phyloP scores from a whole-genome alignment of 2,888 invertebrate species.

The Heliconius ismenius region DNA sequence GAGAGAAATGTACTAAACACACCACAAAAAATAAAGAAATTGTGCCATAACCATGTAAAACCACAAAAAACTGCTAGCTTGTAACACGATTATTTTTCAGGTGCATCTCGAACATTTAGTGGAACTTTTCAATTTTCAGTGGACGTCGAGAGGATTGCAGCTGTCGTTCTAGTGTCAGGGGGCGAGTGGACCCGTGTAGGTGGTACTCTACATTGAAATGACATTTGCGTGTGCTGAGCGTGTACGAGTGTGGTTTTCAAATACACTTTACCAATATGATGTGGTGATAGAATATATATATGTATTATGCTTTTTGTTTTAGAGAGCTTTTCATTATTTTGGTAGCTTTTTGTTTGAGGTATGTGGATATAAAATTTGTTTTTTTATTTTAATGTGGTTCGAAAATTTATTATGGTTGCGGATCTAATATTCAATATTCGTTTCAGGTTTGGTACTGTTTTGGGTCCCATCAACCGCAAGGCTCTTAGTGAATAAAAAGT shows the following conservation, averaged over 20 bases:
- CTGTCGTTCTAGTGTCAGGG: constrained; percentile 17
- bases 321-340: constrained; percentile 1
- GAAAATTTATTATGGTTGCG: neutral
- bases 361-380: neutral
- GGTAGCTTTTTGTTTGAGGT: neutral
- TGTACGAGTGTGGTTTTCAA: constrained; percentile 9
- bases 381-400: neutral
- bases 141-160: constrained; percentile 26
- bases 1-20: neutral
- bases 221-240: constrained; percentile 8
- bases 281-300: constrained; percentile 5
- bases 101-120: constrained; percentile 20
- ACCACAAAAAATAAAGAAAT: neutral
- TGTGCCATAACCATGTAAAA: neutral
- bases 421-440: neutral
- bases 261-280: neutral
- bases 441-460: neutral
- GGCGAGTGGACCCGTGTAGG: neutral
- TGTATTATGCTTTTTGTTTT: constrained; percentile 4
- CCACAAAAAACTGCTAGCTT: neutral
- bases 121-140: constrained; percentile 24
- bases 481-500: neutral
- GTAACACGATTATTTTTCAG: neutral
- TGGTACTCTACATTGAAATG: constrained; percentile 16
- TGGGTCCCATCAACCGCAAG: neutral